Percentiles rank a stretch among this genome's conserved stretches.
These are phyloP conservation scores for Fulica atra DNA, from an alignment of 2,113 vertebrate species.

Conservation along the genomic window DNA sequence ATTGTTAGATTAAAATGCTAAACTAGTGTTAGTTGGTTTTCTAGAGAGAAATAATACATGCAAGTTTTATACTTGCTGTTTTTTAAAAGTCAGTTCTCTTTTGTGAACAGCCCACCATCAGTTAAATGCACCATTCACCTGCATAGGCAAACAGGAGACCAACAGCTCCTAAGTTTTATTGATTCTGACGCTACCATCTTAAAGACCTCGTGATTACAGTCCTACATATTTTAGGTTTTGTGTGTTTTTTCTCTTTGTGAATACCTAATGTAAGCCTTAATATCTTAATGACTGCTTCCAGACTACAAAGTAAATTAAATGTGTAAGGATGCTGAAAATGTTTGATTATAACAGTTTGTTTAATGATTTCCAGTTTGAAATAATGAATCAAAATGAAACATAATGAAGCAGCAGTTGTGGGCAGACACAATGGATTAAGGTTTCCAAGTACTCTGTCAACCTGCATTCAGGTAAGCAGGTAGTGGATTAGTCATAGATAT, in stretches of 20 bases:
- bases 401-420: not conserved
- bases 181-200: not conserved
- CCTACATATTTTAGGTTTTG: not conserved
- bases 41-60: not conserved
- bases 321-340: not conserved
- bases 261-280: not conserved
- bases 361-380: not conserved
- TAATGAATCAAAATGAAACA: not conserved
- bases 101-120: not conserved
- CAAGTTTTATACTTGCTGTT: not conserved
- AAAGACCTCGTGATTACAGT: not conserved
- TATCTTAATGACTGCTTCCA: not conserved
- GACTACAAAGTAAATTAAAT: not conserved
- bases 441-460: not conserved
- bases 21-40: not conserved
- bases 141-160: not conserved
- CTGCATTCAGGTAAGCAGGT: not conserved
- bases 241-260: not conserved
- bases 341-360: not conserved
- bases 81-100: not conserved
- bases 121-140: not conserved
- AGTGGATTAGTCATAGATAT: not conserved
- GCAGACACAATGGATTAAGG: not conserved
- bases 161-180: not conserved
- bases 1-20: not conserved